phyloP scores from a whole-genome alignment of 2,888 invertebrate genomes.

The Scaptomyza flava region DNA sequence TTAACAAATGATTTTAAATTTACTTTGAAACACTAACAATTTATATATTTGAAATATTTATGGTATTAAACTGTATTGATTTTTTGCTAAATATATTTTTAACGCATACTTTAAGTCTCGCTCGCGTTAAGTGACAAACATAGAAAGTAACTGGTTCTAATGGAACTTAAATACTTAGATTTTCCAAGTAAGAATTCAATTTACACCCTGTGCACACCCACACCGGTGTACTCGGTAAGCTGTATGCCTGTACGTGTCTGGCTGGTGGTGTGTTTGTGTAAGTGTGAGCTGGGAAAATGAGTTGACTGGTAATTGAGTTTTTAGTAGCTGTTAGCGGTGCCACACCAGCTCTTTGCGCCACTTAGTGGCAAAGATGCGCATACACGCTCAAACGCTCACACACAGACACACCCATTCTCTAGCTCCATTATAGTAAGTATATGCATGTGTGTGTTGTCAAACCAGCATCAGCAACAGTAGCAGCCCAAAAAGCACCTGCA shows the following conservation, averaged over 20 bases:
- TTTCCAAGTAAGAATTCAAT: slow-evolving; percentile 46
- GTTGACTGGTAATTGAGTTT: slow-evolving; percentile 72
- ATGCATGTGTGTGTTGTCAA: slow-evolving; percentile 14
- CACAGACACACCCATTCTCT: slow-evolving; percentile 1
- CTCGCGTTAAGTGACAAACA: neutral
- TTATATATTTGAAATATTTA: too few relatives aligned
- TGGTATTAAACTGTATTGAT: too few relatives aligned
- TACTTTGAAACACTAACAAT: too few relatives aligned
- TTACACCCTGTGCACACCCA: slow-evolving; percentile 19
- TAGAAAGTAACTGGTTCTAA: slow-evolving; percentile 18
- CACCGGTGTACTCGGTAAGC: slow-evolving; percentile 11
- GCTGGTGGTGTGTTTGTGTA: slow-evolving; percentile 8
- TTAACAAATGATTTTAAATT: too few relatives aligned
- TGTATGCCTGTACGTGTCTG: slow-evolving; percentile 3
- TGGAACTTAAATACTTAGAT: slow-evolving; percentile 33
- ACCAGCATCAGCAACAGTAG: slow-evolving; percentile 33
- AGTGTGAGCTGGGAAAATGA: slow-evolving; percentile 37
- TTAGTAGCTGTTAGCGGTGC: slow-evolving; percentile 75
- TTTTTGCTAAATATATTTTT: neutral
- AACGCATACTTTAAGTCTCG: neutral
- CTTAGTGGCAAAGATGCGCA: slow-evolving; percentile 60
- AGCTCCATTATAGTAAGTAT: neutral
- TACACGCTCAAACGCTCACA: slow-evolving; percentile 26
- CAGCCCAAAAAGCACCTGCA: slow-evolving; percentile 45
- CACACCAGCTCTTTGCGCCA: slow-evolving; percentile 59